A percentile compares a stretch with the other conserved stretches of the same genome.
phyloP scores from a whole-genome alignment of 2,888 invertebrate species.

The Tridacna gigas region DNA sequence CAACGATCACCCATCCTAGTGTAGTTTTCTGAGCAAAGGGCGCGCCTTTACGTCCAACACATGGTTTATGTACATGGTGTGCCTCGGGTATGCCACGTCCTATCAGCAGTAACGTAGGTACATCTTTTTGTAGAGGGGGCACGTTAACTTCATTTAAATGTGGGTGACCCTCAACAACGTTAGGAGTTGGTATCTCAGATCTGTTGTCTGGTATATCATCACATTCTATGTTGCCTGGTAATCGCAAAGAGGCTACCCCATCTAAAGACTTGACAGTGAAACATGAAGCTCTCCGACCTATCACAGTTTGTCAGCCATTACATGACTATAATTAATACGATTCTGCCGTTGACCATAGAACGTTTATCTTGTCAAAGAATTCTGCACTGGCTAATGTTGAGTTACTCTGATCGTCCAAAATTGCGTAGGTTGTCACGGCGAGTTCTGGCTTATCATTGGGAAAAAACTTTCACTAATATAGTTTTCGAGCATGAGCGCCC shows the following conservation, averaged over 20 bases:
- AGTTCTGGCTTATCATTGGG: background rate
- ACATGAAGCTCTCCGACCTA: slow-evolving; percentile 20
- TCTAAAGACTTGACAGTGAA: slow-evolving; percentile 29
- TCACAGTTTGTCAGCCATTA: background rate
- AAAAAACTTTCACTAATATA: slow-evolving; percentile 29
- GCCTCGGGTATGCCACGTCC: slow-evolving; percentile 35
- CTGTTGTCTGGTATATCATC: slow-evolving; percentile 16
- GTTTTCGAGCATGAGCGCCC: slow-evolving; percentile 50
- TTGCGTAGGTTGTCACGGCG: slow-evolving; percentile 22
- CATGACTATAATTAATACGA: slow-evolving; percentile 39
- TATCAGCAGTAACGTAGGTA: slow-evolving; percentile 23
- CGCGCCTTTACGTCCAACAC: too few species aligned
- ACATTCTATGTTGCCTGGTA: slow-evolving; percentile 32
- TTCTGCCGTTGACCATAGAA: background rate
- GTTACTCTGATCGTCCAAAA: slow-evolving; percentile 52
- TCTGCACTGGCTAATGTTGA: slow-evolving; percentile 20
- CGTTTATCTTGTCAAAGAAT: slow-evolving; percentile 34
- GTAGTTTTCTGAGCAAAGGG: too few species aligned
- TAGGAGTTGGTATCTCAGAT: slow-evolving; percentile 29
- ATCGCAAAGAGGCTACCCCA: slow-evolving; percentile 5
- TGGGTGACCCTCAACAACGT: slow-evolving; percentile 6
- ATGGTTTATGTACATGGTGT: too few species aligned
- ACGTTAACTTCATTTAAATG: slow-evolving; percentile 26
- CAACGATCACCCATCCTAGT: too few species aligned
- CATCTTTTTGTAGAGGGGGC: slow-evolving; percentile 11